Base-by-base conservation (phyloP, 2,888 invertebrate genomes). In the Chirona hameri region DNA sequence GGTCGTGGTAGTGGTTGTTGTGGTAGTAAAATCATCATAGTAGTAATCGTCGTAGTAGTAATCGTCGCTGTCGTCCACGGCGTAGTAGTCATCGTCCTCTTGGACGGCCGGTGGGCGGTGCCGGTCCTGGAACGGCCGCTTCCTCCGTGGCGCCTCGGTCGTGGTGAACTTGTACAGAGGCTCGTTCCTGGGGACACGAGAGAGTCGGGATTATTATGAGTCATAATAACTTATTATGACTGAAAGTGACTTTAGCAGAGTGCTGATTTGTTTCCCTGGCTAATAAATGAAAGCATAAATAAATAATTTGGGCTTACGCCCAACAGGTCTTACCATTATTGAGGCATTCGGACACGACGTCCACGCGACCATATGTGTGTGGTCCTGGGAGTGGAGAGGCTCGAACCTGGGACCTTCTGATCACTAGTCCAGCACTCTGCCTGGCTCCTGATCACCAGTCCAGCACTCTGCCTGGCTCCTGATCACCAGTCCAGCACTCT, bases 81-180 rank as follows among this genome's bases (percentile, higher is more conserved):
- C 21, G 76, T 76, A 24, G 76, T 76, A 27, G 39, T 39, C 2
- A 18, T 72, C 15, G 21, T 76, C 76, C 12, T 46, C 39, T 24
- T 46, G 7, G 31, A 2, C 76, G 9, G 15, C 24, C 14, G 24
- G 46, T 7, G 39, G 39, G 7, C 39, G 39, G 39, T 7, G 39
- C 9, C 76, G 76, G 0, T 18, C 39, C 39, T 39, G 46, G 76
- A 76, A 76, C 24, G 76, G 76, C 5, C 76, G 76, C 46, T 76
- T 76, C 24, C 24, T 39, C 2, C 46, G 21, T 9, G 76, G 76
- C 46, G 39, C 46, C 24, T 46, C 24, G 10, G 76, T 76, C 21
- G 76, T 76, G 10, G 76, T 76, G 76, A 46, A 39, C 24, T 76
- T 76, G 76, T 76, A 76, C 15, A 76, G 76, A 14, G 76, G 76